phyloP scores from a whole-genome alignment of 2,113 vertebrate species.

The Odocoileus virginianus region DNA sequence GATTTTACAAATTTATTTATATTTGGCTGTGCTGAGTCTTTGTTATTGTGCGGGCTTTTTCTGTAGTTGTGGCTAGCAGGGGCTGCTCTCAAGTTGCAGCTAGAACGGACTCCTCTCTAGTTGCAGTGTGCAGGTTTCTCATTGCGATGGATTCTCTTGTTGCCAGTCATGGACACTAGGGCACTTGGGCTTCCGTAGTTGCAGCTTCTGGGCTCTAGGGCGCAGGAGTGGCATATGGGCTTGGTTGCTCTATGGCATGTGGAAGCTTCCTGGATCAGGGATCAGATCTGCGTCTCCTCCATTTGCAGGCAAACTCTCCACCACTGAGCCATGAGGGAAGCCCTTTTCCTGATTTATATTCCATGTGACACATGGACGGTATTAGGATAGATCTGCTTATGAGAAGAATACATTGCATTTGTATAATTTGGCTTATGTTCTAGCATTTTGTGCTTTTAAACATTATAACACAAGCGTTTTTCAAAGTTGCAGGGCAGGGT shows the following conservation, averaged over 20 bases:
- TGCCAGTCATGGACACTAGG: not conserved
- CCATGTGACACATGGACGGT: not conserved
- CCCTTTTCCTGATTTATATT: not conserved
- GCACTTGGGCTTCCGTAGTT: not conserved
- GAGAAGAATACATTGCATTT: not conserved
- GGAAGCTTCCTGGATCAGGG: not conserved
- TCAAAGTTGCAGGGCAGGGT: conserved; percentile 13
- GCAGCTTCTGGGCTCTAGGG: rapidly evolving
- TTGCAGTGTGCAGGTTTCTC: not conserved
- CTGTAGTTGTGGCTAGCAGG: not conserved
- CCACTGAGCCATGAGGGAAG: not conserved
- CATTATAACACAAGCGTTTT: not conserved
- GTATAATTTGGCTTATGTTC: conserved; percentile 20
- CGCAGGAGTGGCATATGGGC: not conserved
- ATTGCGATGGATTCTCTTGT: not conserved
- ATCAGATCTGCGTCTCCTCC: not conserved
- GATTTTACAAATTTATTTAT: not conserved
- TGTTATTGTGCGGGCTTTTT: not conserved
- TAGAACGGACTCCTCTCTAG: not conserved
- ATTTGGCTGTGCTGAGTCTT: not conserved
- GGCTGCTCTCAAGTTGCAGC: not conserved
- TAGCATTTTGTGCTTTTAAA: not conserved
- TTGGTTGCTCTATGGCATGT: not conserved
- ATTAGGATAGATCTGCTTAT: conserved; percentile 13
- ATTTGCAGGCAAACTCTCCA: not conserved